Base-by-base conservation (phyloP, 37 sponge, comb jelly and placozoan genomes). In the Haliclona indistincta region DNA sequence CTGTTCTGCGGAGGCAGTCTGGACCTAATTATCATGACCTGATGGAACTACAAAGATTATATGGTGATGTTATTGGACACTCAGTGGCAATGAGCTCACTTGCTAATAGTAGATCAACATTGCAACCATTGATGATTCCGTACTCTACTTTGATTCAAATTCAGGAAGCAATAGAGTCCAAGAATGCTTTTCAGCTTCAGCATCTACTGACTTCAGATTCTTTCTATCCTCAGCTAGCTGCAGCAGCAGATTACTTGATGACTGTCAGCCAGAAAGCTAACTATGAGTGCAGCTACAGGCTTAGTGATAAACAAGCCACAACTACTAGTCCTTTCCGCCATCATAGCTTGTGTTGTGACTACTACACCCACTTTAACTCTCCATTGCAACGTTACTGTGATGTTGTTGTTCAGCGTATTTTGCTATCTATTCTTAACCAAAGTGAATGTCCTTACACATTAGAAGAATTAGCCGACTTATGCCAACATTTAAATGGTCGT, bases 321-420 rank as follows among this genome's bases (percentile, higher is more conserved):
- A n/a, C n/a, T n/a, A n/a, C n/a, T n/a, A n/a, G n/a, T n/a, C 34
- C 10, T 40, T 32, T 32, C 29, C 6, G 22, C 5, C 81, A 81
- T 42, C 4, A 71, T 49, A 28, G 40, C 41, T 65, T 81, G 10
- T 26, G 42, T 36, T 69, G 68, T 63, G 36, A 39, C 37, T 36
- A 62, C 32, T 81, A 72, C 65, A 71, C 73, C 4, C 72, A 65
- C 36, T 72, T 81, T n/a, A 81, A 72, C 3, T 81, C 81, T n/a
- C 81, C 81, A 26, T 39, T 81, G 11, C 56, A 65, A 20, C 64
- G 81, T 33, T 81, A 53, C 54, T 19, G 70, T 63, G 81, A 81
- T 63, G 2, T 81, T 0, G 66, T 81, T 29, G 37, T 64, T 25
- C 81, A 81, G 40, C 45, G 70, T 38, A 51, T 90, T 54, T 36